phyloP scores from a whole-genome alignment of 2,113 vertebrate genomes.

The Etheostoma cragini region DNA sequence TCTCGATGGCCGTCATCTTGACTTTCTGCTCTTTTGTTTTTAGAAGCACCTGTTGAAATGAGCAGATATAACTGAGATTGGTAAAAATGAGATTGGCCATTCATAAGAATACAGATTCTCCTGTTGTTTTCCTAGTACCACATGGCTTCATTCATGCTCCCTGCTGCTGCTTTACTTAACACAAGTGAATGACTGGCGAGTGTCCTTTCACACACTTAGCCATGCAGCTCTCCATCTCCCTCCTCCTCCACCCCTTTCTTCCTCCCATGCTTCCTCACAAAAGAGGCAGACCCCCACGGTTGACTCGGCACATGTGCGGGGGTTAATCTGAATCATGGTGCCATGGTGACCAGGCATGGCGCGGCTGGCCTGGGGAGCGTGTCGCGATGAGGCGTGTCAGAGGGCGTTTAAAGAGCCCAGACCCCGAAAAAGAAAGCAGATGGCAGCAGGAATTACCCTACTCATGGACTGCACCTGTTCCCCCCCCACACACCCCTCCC shows the following conservation, averaged over 20 bases:
- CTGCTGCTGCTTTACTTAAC: slow-evolving; percentile 68
- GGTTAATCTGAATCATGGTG: slow-evolving; percentile 79
- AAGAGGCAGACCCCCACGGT: slow-evolving; percentile 74
- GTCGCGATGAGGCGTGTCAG: slow-evolving; percentile 75
- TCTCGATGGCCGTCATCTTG: slow-evolving; percentile 82
- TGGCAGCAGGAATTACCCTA: slow-evolving; percentile 79
- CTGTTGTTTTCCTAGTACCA: slow-evolving; percentile 18
- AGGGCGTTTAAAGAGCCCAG: slow-evolving; percentile 78
- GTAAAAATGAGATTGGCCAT: slow-evolving; percentile 10
- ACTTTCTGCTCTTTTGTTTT: slow-evolving; percentile 21
- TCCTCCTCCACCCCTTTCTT: slow-evolving; percentile 34
- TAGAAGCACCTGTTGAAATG: slow-evolving; percentile 57
- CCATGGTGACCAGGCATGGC: slow-evolving; percentile 79
- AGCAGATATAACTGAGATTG: slow-evolving; percentile 24
- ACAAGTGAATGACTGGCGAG: slow-evolving; percentile 70
- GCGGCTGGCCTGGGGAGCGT: slow-evolving; percentile 66
- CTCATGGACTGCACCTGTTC: slow-evolving; percentile 84
- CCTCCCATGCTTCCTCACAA: slow-evolving; percentile 73
- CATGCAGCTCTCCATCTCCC: slow-evolving; percentile 56
- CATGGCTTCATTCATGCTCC: slow-evolving; percentile 50
- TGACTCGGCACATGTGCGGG: slow-evolving; percentile 84
- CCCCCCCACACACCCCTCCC: slow-evolving; percentile 56
- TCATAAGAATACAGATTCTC: neutral
- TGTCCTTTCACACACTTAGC: slow-evolving; percentile 77
- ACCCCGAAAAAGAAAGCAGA: slow-evolving; percentile 82